Evolutionary conservation across 2,888 invertebrate genomes (phyloP).

Genomic region (Encarsia formosa): DNA sequence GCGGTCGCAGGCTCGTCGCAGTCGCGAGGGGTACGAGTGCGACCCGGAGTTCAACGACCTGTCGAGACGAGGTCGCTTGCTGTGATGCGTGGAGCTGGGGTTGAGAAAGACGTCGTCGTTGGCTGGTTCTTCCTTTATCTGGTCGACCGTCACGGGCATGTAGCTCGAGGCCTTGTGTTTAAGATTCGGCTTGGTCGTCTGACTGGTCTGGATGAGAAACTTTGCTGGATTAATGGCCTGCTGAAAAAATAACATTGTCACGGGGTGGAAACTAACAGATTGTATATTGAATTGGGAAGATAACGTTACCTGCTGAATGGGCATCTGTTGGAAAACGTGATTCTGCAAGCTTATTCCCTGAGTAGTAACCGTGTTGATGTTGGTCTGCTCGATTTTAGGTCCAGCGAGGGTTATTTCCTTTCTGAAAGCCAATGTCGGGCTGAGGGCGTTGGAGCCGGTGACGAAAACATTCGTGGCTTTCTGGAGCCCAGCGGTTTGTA

Average conservation of each 20-base stretch:
- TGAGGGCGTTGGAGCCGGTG: conserved; percentile 42
- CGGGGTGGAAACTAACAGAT: too few species aligned
- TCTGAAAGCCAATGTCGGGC: conserved; percentile 45
- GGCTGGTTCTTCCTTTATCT: conserved; percentile 62
- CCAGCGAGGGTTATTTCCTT: conserved; percentile 44
- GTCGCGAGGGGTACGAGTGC: conserved; percentile 47
- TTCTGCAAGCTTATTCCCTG: conserved; percentile 35
- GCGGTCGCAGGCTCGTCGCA: conserved; percentile 48
- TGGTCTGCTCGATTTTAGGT: conserved; percentile 40
- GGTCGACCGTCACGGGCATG: conserved; percentile 44
- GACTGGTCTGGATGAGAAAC: conserved; percentile 44
- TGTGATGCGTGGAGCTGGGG: conserved; percentile 66
- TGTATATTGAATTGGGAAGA: neutral
- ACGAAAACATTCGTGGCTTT: conserved; percentile 49
- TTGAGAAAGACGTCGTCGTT: conserved; percentile 73
- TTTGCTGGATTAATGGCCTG: conserved; percentile 47
- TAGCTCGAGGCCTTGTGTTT: conserved; percentile 39
- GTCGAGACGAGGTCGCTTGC: conserved; percentile 64
- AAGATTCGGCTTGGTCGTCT: conserved; percentile 33
- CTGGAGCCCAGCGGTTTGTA: conserved; percentile 54
- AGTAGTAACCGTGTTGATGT: conserved; percentile 7
- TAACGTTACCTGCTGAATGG: conserved; percentile 36
- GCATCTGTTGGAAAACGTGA: conserved; percentile 40
- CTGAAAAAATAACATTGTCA: conserved; percentile 32
- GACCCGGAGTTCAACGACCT: conserved; percentile 34